These are phyloP conservation scores for Characodon lateralis DNA, from an alignment of 2,797 vertebrate genomes.

Conservation along the genomic window DNA sequence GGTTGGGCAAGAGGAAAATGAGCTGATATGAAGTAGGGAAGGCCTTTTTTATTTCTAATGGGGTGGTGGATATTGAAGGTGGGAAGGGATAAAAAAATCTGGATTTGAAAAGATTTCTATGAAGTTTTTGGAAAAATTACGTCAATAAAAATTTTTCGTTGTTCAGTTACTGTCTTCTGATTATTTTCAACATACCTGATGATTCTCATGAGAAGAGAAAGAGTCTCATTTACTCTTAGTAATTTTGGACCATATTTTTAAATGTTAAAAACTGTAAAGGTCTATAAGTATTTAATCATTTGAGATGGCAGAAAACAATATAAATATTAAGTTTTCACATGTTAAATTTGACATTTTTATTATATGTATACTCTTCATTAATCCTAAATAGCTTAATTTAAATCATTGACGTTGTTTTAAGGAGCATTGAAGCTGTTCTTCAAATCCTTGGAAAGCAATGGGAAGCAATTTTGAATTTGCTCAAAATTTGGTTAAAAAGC, in stretches of 20 bases:
- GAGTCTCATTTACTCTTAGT: not conserved
- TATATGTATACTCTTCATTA: not conserved
- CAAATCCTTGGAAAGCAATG: not conserved
- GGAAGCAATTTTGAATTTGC: not conserved
- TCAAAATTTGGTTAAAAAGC: no score
- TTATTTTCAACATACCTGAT: not conserved
- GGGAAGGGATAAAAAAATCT: not conserved
- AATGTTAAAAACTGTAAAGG: not conserved
- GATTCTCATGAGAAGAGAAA: not conserved
- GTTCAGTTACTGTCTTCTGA: not conserved
- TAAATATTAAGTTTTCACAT: not conserved
- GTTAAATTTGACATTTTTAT: not conserved
- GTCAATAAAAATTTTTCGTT: not conserved
- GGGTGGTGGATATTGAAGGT: not conserved
- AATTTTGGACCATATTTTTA: not conserved
- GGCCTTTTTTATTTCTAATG: not conserved
- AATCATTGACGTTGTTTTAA: no score
- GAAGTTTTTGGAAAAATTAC: not conserved
- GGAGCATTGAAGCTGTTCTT: no score
- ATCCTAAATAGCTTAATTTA: no score
- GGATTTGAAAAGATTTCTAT: not conserved
- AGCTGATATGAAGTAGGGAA: constrained; percentile 1
- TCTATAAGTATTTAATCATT: not conserved
- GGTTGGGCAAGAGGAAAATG: constrained; percentile 11
- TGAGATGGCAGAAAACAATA: not conserved